phyloP scores from a whole-genome alignment of 2,888 invertebrate genomes.

The Eupithecia abbreviata region DNA sequence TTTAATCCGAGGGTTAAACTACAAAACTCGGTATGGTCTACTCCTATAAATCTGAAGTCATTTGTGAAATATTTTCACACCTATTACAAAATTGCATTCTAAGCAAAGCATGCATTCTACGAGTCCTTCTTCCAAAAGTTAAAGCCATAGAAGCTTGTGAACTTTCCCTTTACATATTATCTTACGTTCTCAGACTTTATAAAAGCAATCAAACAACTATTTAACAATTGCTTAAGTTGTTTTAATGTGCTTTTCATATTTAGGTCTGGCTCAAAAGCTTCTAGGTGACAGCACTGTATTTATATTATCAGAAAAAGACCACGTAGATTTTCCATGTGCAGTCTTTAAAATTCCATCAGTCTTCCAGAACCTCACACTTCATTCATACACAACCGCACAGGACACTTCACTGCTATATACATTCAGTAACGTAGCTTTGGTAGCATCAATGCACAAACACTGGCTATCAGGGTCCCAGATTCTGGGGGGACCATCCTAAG shows the following conservation, averaged over 20 bases:
- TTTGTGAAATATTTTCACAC: neutral
- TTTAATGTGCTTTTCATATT: neutral
- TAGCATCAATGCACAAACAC: neutral
- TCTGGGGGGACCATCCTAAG: neutral
- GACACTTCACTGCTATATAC: constrained; percentile 24
- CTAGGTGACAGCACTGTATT: neutral
- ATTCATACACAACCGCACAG: constrained; percentile 34
- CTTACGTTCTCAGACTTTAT: neutral
- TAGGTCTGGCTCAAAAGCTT: neutral
- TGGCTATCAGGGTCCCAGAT: neutral
- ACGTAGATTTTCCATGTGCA: constrained; percentile 36
- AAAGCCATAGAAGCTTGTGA: neutral
- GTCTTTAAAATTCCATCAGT: constrained; percentile 42
- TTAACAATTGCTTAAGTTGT: neutral
- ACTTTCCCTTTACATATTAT: neutral
- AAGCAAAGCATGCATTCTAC: constrained; percentile 15
- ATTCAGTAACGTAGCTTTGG: neutral
- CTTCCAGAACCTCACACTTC: constrained; percentile 32
- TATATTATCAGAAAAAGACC: neutral
- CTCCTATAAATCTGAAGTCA: neutral
- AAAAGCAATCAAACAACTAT: neutral
- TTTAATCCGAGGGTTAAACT: neutral
- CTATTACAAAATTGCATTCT: constrained; percentile 4
- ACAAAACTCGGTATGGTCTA: neutral
- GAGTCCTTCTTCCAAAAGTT: neutral